phyloP scores from a whole-genome alignment of 2,888 invertebrate species.

The Xestia xanthographa region DNA sequence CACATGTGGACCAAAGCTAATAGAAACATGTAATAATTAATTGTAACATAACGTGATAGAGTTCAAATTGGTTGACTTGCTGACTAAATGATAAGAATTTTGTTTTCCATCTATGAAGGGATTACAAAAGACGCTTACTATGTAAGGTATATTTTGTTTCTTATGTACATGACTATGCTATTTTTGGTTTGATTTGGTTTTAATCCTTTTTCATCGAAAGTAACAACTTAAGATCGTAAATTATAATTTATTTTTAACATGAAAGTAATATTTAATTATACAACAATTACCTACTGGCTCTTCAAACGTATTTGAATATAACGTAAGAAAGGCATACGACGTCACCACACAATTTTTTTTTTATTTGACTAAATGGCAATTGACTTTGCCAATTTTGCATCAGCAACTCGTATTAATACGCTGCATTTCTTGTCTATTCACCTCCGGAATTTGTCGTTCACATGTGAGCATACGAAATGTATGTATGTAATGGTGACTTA shows the following conservation, averaged over 20 bases:
- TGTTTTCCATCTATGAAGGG: conserved; percentile 17
- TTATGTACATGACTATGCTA: conserved; percentile 25
- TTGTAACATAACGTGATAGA: conserved; percentile 25
- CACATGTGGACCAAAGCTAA: conserved; percentile 46
- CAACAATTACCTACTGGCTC: conserved; percentile 11
- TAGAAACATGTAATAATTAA: conserved; percentile 35
- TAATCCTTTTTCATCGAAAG: background rate
- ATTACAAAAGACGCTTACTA: conserved; percentile 20
- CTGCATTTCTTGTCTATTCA: conserved; percentile 13
- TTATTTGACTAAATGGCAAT: background rate
- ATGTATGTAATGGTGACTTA: conserved; percentile 32
- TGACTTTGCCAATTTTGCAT: conserved; percentile 24
- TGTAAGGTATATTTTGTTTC: conserved; percentile 4
- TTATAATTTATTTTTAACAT: background rate
- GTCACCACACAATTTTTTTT: conserved; percentile 1
- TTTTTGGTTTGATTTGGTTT: conserved; percentile 31
- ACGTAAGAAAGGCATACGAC: background rate
- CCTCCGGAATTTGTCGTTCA: conserved; percentile 25
- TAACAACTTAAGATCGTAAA: background rate
- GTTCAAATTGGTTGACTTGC: conserved; percentile 26
- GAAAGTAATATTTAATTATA: background rate
- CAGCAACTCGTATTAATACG: background rate
- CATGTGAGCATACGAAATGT: conserved; percentile 31
- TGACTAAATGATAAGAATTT: conserved; percentile 9
- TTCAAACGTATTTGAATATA: background rate